Evolutionary conservation across 2,113 vertebrate species (phyloP).

Genomic region (Pandion haliaetus): DNA sequence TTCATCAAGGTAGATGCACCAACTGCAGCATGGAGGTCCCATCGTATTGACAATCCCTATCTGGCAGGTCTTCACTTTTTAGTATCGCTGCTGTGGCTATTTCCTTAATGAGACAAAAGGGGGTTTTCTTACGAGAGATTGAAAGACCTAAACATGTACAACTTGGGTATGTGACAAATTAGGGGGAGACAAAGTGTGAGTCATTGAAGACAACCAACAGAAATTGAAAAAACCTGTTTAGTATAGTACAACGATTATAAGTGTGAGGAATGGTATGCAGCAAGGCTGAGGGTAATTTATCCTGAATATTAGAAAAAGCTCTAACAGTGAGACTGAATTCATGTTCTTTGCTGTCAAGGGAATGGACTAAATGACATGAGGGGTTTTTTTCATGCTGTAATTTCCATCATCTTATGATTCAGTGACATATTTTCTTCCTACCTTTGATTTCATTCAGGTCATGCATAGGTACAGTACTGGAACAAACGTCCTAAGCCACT

Average conservation of each 20-base stretch:
- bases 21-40: not conserved
- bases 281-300: not conserved
- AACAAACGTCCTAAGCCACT: not conserved
- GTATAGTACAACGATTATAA: not conserved
- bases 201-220: not conserved
- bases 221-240: not conserved
- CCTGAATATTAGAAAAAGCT: conserved; percentile 2
- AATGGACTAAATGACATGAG: not conserved
- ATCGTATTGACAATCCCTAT: not conserved
- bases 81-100: not conserved
- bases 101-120: not conserved
- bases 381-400: not conserved
- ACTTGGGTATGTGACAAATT: not conserved
- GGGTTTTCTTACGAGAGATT: not conserved
- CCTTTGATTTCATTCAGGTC: not conserved
- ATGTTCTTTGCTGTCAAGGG: not conserved
- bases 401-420: not conserved
- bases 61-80: not conserved
- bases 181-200: not conserved
- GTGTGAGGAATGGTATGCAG: not conserved
- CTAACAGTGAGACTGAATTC: not conserved
- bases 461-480: not conserved
- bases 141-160: not conserved
- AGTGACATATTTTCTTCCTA: not conserved
- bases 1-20: not conserved